These are phyloP conservation scores for Gila orcuttii DNA, from an alignment of 2,113 vertebrate genomes.

Conservation along the genomic window DNA sequence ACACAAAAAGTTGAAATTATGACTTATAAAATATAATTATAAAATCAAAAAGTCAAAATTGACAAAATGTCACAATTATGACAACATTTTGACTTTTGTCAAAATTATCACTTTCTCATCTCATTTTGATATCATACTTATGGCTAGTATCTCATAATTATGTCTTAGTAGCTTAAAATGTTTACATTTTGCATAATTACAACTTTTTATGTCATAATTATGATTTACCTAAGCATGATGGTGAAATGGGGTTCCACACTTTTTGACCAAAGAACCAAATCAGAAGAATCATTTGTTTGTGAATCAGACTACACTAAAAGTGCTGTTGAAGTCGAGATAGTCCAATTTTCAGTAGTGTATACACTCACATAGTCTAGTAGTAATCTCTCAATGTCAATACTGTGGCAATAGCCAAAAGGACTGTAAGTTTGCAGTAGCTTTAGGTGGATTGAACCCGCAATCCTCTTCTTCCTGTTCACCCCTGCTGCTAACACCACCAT, in stretches of 20 bases:
- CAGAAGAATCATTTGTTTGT: neutral
- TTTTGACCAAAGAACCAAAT: neutral
- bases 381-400: constrained; percentile 13
- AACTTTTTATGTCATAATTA: neutral
- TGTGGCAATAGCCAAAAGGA: constrained; percentile 19
- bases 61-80: too few species aligned
- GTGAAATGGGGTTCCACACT: neutral
- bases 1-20: too few species aligned
- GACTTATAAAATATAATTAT: too few species aligned
- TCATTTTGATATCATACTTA: neutral
- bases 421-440: constrained; percentile 60
- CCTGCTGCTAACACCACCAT: constrained; percentile 42
- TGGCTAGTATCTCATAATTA: neutral
- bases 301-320: neutral
- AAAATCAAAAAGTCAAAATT: too few species aligned
- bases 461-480: constrained; percentile 47
- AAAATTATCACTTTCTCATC: neutral
- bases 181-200: neutral
- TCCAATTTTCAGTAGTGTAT: neutral
- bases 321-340: neutral
- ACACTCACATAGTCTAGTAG: neutral
- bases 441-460: constrained; percentile 61
- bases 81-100: neutral
- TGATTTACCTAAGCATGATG: neutral
- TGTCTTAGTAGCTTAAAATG: too few species aligned